A percentile compares a stretch with the other conserved stretches of the same genome.
Evolutionary conservation across 2,113 vertebrate species (phyloP).

Genomic region (Nycticorax nycticorax): DNA sequence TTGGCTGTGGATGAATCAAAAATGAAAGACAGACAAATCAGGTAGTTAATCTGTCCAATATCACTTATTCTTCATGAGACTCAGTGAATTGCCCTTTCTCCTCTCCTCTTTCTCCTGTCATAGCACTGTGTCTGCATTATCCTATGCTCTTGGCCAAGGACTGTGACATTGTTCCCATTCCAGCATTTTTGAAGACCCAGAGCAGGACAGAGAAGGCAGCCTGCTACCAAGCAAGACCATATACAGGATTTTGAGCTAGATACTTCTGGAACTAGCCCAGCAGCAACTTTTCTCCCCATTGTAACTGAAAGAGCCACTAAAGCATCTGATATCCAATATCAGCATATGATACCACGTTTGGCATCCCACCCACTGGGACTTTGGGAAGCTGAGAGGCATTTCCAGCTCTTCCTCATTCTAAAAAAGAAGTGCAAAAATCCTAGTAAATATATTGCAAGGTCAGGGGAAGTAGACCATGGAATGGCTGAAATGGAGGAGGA

Average conservation of each 20-base stretch:
- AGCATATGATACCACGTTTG: background rate
- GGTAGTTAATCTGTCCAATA: background rate
- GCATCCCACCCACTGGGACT: background rate
- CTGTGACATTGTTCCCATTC: background rate
- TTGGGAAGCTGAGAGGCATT: background rate
- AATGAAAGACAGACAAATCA: background rate
- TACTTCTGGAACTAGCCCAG: background rate
- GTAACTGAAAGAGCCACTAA: background rate
- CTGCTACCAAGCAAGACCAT: background rate
- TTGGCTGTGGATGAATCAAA: background rate
- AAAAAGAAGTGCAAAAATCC: background rate
- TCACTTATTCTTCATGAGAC: background rate
- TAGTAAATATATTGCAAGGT: background rate
- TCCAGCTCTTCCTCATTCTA: background rate
- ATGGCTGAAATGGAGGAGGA: background rate
- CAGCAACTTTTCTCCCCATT: background rate
- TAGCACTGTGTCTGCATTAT: background rate
- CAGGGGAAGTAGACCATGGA: background rate
- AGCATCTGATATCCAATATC: background rate
- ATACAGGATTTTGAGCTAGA: background rate
- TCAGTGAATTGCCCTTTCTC: background rate
- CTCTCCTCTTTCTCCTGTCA: background rate
- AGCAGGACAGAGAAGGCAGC: background rate
- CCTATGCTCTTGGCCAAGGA: background rate
- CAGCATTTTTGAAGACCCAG: background rate